A percentile compares a stretch with the other conserved stretches of the same genome.
phyloP scores from a whole-genome alignment of 2,888 invertebrate species.

The Nomada hirtipes region DNA sequence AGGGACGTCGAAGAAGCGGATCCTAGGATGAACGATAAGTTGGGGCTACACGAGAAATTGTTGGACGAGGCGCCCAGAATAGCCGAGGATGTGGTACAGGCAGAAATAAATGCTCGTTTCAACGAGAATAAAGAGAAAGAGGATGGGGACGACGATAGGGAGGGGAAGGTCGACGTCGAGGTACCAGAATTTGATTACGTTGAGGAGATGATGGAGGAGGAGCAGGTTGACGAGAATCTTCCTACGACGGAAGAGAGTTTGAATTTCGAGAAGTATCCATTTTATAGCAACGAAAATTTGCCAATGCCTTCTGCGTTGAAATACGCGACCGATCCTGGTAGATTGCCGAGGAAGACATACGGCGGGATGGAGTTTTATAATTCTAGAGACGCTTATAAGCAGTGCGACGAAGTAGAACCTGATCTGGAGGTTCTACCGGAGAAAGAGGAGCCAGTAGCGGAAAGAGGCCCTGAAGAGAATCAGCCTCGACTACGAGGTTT shows the following conservation, averaged over 20 bases:
- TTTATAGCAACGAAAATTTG: constrained; percentile 85
- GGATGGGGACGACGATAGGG: background rate
- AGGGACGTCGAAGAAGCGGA: background rate
- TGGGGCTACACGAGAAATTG: background rate
- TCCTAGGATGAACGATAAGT: background rate
- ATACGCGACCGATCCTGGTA: constrained; percentile 88
- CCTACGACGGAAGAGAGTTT: constrained; percentile 47
- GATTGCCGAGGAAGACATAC: constrained; percentile 87
- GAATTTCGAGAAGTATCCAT: constrained; percentile 87
- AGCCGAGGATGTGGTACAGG: background rate
- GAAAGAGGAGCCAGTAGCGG: constrained; percentile 75
- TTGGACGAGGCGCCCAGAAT: background rate
- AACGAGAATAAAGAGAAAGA: background rate
- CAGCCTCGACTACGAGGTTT: constrained; percentile 86
- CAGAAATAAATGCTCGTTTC: too few species aligned
- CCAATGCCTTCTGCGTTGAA: constrained; percentile 87
- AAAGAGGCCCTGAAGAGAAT: constrained; percentile 73
- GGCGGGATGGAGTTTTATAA: constrained; percentile 91
- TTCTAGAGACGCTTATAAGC: constrained; percentile 84
- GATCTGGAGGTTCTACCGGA: constrained; percentile 78
- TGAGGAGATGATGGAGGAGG: constrained; percentile 4
- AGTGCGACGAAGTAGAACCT: constrained; percentile 82
- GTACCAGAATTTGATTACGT: background rate
- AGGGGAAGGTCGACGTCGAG: background rate
- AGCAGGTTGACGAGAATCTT: constrained; percentile 33